phyloP scores from a whole-genome alignment of 2,888 invertebrate species.

The Dorcus hopei region DNA sequence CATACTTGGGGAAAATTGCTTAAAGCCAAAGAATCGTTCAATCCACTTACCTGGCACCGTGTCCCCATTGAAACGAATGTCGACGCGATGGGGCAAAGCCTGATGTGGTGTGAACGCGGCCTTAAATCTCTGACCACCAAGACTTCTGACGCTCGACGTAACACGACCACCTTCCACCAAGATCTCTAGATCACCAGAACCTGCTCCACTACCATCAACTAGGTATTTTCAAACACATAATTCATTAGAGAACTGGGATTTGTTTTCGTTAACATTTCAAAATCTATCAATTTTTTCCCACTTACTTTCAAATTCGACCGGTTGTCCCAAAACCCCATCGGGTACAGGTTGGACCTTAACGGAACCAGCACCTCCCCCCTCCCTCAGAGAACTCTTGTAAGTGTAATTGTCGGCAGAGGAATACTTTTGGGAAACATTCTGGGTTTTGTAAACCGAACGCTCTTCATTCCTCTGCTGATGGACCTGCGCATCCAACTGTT shows the following conservation, averaged over 20 bases:
- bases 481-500: slow-evolving; percentile 50
- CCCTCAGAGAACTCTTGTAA: slow-evolving; percentile 23
- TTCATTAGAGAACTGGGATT: neutral
- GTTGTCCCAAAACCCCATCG: slow-evolving; percentile 83
- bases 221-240: neutral
- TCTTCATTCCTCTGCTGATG: slow-evolving; percentile 20
- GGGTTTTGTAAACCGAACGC: slow-evolving; percentile 30
- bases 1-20: no score
- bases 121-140: slow-evolving; percentile 84
- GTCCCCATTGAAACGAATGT: slow-evolving; percentile 92
- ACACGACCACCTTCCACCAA: slow-evolving; percentile 93
- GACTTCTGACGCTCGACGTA: slow-evolving; percentile 87
- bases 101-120: slow-evolving; percentile 93
- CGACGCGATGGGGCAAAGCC: slow-evolving; percentile 79
- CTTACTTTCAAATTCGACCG: slow-evolving; percentile 95
- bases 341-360: slow-evolving; percentile 85
- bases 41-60: slow-evolving; percentile 78
- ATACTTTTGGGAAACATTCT: slow-evolving; percentile 41
- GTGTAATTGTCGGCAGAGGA: slow-evolving; percentile 32
- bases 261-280: neutral
- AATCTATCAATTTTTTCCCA: slow-evolving; percentile 14
- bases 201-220: slow-evolving; percentile 96
- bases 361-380: slow-evolving; percentile 69
- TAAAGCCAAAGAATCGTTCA: no score
- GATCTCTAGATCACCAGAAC: slow-evolving; percentile 93